Evolutionary conservation across 2,888 invertebrate genomes (phyloP), one percentile per base, ranked within the genome.

Genomic region (Lepidochitona cinerea): DNA sequence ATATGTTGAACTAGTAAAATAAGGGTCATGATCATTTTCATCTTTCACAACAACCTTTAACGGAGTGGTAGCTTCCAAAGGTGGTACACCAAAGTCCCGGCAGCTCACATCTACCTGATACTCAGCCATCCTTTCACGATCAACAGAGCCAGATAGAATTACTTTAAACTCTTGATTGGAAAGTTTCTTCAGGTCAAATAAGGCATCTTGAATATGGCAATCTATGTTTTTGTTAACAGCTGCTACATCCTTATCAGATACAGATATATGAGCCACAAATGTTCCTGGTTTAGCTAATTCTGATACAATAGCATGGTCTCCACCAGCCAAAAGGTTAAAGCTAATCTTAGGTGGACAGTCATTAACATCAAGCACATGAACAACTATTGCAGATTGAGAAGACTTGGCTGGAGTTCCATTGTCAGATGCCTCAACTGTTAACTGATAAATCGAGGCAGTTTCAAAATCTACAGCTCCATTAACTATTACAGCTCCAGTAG

Each of bases 351-450:
- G 71, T 14, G 23, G 26, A 26, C 65, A 32, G 37, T 71, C 71
- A 35, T 71, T 71, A 12, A 71, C 37, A 36, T 71, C 71, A 12
- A 23, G n/a, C 36, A 71, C 71, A 65, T 64, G 3, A n/a, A 71
- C 29, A n/a, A 54, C 29, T 29, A 71, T 37, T 2, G 66, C 66
- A 3, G 66, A 18, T 37, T 66, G 33, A 18, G 66, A 66, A 2
- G 66, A 37, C 37, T 66, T 35, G 29, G 35, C 6, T 4, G 35
- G 66, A 23, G 37, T 37, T 18, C 66, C 66, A 7, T 36, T 35
- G 26, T 66, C 66, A 4, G 3, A 14, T 14, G 66, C 66, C 37
- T 66, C 66, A 18, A 66, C 35, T n/a, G 37, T 37, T 23, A 66
- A 37, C 37, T 66, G 66, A 18, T 66, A 36, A 1, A 35, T 5